A percentile compares a stretch with the other conserved stretches of the same genome.
Conservation (phyloP, 2,113 vertebrate genomes). For the Eonycteris spelaea region DNA sequence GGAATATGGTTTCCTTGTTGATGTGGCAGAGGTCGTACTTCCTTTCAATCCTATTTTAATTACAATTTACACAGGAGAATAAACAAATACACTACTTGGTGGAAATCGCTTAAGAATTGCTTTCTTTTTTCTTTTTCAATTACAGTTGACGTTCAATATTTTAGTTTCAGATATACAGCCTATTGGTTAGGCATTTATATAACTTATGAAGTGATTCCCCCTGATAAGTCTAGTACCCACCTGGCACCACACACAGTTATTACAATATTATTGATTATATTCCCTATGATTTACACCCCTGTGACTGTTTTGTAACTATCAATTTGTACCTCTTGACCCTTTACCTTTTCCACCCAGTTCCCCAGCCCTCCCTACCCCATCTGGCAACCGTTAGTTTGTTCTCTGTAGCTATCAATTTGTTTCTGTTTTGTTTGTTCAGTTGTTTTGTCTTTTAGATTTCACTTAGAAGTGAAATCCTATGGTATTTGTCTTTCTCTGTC, state of each 20-base stretch:
- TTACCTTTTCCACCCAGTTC: background rate
- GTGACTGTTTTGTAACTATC: background rate
- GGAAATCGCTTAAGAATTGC: background rate
- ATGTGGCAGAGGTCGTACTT: background rate
- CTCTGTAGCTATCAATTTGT: background rate
- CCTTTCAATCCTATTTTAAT: background rate
- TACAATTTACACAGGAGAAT: background rate
- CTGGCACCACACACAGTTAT: background rate
- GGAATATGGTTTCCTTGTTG: background rate
- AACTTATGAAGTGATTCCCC: background rate
- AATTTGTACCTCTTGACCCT: too few species aligned
- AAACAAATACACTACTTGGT: background rate
- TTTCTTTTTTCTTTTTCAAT: background rate
- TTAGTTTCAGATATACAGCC: background rate
- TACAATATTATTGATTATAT: background rate
- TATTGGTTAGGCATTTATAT: background rate
- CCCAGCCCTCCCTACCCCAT: too few species aligned
- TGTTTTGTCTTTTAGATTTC: background rate
- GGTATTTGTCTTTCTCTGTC: background rate
- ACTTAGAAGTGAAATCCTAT: background rate
- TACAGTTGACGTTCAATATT: background rate
- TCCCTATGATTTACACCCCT: background rate
- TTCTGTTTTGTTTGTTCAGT: background rate
- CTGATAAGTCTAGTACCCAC: background rate
- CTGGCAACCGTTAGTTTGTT: background rate